A percentile compares a stretch with the other conserved stretches of the same genome.
These are phyloP conservation scores for Vulpes ferrilata DNA, from an alignment of 2,113 vertebrate genomes.

Conservation along the genomic window DNA sequence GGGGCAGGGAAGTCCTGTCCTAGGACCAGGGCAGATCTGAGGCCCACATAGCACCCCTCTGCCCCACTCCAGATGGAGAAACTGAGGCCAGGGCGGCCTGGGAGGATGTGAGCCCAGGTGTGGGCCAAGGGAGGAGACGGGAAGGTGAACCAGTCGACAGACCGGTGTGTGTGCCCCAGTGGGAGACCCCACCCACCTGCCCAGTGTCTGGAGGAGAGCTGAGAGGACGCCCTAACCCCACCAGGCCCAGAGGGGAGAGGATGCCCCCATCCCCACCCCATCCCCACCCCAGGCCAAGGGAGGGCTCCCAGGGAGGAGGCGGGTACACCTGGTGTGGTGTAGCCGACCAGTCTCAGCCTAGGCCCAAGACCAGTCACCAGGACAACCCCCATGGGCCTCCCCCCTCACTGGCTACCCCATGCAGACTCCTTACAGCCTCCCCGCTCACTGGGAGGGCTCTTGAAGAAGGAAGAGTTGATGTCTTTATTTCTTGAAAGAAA, in stretches of 20 bases:
- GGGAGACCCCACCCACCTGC: neutral
- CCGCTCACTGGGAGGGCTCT: neutral
- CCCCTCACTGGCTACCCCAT: neutral
- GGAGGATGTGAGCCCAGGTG: neutral
- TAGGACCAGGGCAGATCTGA: neutral
- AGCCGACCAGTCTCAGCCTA: neutral
- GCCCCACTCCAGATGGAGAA: neutral
- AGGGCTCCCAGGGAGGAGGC: neutral
- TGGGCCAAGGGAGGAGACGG: neutral
- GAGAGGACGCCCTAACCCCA: neutral
- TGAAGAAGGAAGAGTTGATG: neutral
- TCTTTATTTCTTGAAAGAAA: slow-evolving; percentile 18
- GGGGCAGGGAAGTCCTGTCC: neutral
- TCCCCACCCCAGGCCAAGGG: neutral
- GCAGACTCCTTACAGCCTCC: neutral
- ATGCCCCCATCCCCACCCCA: neutral
- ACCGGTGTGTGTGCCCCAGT: neutral
- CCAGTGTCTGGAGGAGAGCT: neutral
- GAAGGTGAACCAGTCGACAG: neutral
- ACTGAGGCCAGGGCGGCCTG: neutral
- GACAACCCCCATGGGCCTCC: neutral
- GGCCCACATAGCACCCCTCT: neutral
- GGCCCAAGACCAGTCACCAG: neutral
- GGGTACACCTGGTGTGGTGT: neutral
- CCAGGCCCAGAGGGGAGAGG: neutral